phyloP scores from a whole-genome alignment of 2,797 vertebrate species.

The Trachurus trachurus region DNA sequence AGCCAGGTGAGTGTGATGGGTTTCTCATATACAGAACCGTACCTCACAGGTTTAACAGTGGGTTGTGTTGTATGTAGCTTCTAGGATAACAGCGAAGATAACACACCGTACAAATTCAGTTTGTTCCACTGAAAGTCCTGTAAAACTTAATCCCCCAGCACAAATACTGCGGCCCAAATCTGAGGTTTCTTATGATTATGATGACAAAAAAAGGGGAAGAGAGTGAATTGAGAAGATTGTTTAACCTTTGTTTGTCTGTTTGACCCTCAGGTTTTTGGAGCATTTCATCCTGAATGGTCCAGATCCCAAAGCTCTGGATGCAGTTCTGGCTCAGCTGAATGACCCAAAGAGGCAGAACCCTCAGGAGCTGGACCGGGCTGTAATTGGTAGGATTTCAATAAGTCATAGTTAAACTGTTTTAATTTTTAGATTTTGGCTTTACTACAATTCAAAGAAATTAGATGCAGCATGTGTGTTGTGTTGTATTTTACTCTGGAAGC shows the following conservation, averaged over 20 bases:
- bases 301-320: slow-evolving; percentile 72
- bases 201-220: not conserved
- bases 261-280: slow-evolving; percentile 80
- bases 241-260: slow-evolving; percentile 2
- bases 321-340: slow-evolving; percentile 79
- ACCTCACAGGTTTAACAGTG: too few species aligned
- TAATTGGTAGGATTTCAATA: slow-evolving; percentile 63
- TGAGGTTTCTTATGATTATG: too few species aligned
- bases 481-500: not conserved
- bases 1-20: slow-evolving; percentile 71
- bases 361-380: slow-evolving; percentile 80
- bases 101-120: not conserved
- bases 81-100: not conserved
- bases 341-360: slow-evolving; percentile 78
- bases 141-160: too few species aligned
- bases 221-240: not conserved
- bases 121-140: not conserved
- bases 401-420: not conserved
- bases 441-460: not conserved
- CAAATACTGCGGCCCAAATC: too few species aligned
- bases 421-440: not conserved
- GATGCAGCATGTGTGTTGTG: not conserved
- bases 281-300: slow-evolving; percentile 82
- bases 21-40: too few species aligned
- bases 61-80: too few species aligned